Conservation (phyloP, 2,888 invertebrate genomes). For the Trachelus stipa region DNA sequence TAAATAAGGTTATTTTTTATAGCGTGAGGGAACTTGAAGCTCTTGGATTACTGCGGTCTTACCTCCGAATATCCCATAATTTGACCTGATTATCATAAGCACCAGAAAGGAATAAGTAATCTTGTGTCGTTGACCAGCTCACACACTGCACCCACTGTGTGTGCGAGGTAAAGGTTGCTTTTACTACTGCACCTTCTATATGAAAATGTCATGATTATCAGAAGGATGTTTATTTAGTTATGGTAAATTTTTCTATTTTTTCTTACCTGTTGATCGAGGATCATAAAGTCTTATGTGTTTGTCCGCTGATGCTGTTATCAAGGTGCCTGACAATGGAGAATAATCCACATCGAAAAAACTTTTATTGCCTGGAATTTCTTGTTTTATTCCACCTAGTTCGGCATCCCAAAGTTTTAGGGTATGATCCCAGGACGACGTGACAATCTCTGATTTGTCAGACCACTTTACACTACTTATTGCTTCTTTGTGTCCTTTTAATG, state of each 20-base stretch:
- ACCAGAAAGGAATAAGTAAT: slow-evolving; percentile 90
- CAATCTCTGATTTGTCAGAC: slow-evolving; percentile 81
- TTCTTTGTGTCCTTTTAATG: slow-evolving; percentile 93
- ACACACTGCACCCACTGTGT: slow-evolving; percentile 93
- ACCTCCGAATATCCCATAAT: slow-evolving; percentile 96
- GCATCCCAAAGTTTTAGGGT: slow-evolving; percentile 95
- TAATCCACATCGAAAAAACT: slow-evolving; percentile 89
- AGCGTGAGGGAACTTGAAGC: not conserved
- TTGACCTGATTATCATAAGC: slow-evolving; percentile 92
- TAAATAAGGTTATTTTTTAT: not conserved
- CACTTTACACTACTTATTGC: slow-evolving; percentile 88
- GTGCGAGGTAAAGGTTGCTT: slow-evolving; percentile 89
- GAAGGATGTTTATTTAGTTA: slow-evolving; percentile 13
- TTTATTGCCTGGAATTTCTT: slow-evolving; percentile 87
- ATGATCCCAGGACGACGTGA: slow-evolving; percentile 96
- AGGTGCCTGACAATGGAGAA: slow-evolving; percentile 79
- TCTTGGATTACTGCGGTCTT: slow-evolving; percentile 24
- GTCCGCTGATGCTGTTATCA: slow-evolving; percentile 92
- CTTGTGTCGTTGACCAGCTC: slow-evolving; percentile 86
- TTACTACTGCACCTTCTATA: slow-evolving; percentile 87
- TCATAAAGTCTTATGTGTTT: slow-evolving; percentile 92
- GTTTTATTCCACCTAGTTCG: slow-evolving; percentile 84
- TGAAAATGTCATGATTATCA: slow-evolving; percentile 30
- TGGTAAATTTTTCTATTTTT: not conserved
- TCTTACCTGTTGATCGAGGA: slow-evolving; percentile 82